Evolutionary conservation across 2,888 invertebrate genomes (phyloP).

Genomic region (Ophion obscuratus): DNA sequence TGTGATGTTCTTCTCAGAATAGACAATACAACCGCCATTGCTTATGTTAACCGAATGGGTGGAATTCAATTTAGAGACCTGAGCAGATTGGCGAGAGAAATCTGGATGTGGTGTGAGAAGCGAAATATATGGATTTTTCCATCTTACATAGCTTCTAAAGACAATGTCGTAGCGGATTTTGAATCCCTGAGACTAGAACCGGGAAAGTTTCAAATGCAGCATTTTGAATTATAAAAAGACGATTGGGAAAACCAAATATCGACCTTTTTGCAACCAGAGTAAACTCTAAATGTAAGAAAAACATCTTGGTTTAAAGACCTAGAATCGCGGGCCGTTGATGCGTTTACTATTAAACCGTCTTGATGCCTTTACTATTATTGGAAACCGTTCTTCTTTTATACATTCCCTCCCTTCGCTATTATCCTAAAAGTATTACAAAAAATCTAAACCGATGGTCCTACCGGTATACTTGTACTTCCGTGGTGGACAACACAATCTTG

Average conservation of each 20-base stretch:
- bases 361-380: conserved; percentile 52
- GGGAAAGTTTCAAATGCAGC: conserved; percentile 21
- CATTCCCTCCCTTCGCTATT: no score
- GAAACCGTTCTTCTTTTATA: not conserved
- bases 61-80: no score
- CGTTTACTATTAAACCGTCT: conserved; percentile 51
- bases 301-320: conserved; percentile 53
- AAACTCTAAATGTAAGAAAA: conserved; percentile 40
- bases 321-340: conserved; percentile 27
- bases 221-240: not conserved
- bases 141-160: no score
- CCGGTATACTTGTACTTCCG: conserved; percentile 53
- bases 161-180: no score
- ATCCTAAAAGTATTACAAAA: conserved; percentile 17
- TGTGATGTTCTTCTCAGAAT: no score
- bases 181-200: conserved; percentile 23
- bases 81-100: no score
- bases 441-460: conserved; percentile 24
- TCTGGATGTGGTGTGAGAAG: no score
- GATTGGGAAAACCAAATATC: conserved; percentile 42
- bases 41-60: no score
- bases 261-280: conserved; percentile 48
- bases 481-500: conserved; percentile 26
- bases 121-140: no score
- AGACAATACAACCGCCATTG: no score